Conservation (phyloP, 1,140 invertebrate genomes). For the Sycophaga agraensis region DNA sequence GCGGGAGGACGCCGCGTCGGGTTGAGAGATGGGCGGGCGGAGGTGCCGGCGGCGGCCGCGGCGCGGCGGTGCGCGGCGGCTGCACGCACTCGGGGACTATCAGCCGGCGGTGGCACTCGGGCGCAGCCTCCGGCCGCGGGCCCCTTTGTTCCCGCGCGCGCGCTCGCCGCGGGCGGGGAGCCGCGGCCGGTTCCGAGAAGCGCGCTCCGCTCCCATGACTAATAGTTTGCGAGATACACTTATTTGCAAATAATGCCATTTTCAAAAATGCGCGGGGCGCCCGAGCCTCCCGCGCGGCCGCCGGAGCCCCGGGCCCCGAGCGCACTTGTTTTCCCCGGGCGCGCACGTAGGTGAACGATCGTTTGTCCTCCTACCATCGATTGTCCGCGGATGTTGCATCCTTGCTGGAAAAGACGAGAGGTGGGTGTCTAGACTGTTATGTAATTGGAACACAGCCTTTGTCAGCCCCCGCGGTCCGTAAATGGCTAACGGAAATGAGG, state of each 20-base stretch:
- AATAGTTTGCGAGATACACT: conserved; percentile 28
- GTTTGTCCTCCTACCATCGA: conserved; percentile 32
- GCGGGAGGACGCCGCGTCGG: too few species aligned
- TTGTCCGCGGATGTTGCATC: conserved; percentile 30
- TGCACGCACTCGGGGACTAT: too few species aligned
- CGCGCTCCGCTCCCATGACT: conserved; percentile 22
- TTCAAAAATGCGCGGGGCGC: conserved; percentile 19
- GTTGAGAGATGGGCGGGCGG: too few species aligned
- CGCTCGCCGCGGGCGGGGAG: conserved; percentile 1
- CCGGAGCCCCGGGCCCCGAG: too few species aligned
- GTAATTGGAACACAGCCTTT: conserved; percentile 31
- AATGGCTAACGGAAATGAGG: conserved; percentile 31
- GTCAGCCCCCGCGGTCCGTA: conserved; percentile 29
- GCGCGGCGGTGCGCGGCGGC: too few species aligned
- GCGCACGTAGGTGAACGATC: conserved; percentile 29
- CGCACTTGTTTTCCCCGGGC: conserved; percentile 20
- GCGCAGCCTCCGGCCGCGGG: too few species aligned
- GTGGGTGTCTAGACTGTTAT: conserved; percentile 33
- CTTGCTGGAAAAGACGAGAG: conserved; percentile 21
- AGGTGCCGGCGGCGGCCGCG: too few species aligned
- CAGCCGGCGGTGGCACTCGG: too few species aligned
- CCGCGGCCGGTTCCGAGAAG: background rate
- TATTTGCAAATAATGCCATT: conserved; percentile 32
- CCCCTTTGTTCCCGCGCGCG: too few species aligned
- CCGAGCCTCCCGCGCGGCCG: background rate